Evolutionary conservation across 2,797 vertebrate genomes (phyloP).

Genomic region (Lophius americanus): DNA sequence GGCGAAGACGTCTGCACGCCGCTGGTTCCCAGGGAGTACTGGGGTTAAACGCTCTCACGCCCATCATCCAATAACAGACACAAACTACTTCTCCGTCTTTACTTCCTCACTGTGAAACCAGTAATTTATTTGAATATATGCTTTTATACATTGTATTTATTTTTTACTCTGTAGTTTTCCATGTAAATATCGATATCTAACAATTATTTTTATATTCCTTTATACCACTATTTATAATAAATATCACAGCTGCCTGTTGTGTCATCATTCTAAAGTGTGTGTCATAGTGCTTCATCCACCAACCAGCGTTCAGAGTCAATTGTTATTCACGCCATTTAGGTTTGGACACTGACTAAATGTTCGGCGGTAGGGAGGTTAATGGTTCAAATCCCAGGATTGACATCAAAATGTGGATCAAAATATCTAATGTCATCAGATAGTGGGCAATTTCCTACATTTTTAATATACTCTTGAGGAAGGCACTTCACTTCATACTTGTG

Average conservation of each 20-base stretch:
- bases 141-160: slow-evolving; percentile 75
- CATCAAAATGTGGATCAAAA: too few species aligned
- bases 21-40: slow-evolving; percentile 74
- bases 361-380: neutral
- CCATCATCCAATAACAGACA: slow-evolving; percentile 53
- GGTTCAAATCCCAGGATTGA: neutral
- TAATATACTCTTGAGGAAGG: neutral
- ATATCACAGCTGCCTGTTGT: slow-evolving; percentile 19
- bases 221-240: slow-evolving; percentile 79
- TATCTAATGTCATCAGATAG: neutral
- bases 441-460: neutral
- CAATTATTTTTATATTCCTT: slow-evolving; percentile 74
- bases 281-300: neutral
- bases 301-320: neutral
- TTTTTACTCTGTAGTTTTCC: slow-evolving; percentile 56
- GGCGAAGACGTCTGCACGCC: slow-evolving; percentile 74
- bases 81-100: slow-evolving; percentile 49
- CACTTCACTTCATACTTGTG: too few species aligned
- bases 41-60: slow-evolving; percentile 61
- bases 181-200: slow-evolving; percentile 81
- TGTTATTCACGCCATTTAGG: too few species aligned
- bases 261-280: slow-evolving; percentile 10
- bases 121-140: slow-evolving; percentile 74
- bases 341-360: too few species aligned
- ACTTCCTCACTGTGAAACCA: slow-evolving; percentile 70